These are phyloP conservation scores for Helicorthomorpha holstii DNA, from an alignment of 1,140 invertebrate species.

Conservation along the genomic window DNA sequence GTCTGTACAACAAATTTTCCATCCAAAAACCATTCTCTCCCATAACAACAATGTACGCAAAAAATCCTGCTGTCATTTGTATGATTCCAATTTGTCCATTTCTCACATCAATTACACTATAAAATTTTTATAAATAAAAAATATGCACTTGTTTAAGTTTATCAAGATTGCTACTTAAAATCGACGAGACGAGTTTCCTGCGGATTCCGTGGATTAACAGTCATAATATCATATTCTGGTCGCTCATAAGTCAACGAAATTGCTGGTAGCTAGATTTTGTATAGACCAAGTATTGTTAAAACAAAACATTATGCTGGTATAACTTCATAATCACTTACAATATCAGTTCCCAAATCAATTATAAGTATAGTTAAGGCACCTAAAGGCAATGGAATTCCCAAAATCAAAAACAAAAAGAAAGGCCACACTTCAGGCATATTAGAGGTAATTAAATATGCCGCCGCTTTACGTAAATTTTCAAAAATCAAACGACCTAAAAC, in stretches of 20 bases:
- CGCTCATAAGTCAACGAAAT: constrained; percentile 50
- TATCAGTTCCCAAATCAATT: constrained; percentile 99
- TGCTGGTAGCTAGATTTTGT: constrained; percentile 39
- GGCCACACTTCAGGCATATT: constrained; percentile 99
- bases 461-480: constrained; percentile 99
- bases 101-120: constrained; percentile 29
- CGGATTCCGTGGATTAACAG: constrained; percentile 43
- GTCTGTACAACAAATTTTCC: constrained; percentile 28
- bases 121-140: constrained; percentile 9
- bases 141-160: background rate
- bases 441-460: constrained; percentile 95
- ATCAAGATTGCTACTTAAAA: constrained; percentile 20
- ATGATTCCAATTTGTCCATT: constrained; percentile 37
- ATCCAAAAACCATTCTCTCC: constrained; percentile 40
- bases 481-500: constrained; percentile 71
- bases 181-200: constrained; percentile 45
- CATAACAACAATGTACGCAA: constrained; percentile 39
- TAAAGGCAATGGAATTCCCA: constrained; percentile 89
- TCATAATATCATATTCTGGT: constrained; percentile 52
- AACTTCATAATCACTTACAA: constrained; percentile 36
- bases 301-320: constrained; percentile 13
- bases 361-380: constrained; percentile 98
- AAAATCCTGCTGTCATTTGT: constrained; percentile 33
- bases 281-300: too few relatives aligned
- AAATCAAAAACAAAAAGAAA: constrained; percentile 93